Base-by-base conservation (phyloP, 2,797 vertebrate species). In the Myotis pilosus region DNA sequence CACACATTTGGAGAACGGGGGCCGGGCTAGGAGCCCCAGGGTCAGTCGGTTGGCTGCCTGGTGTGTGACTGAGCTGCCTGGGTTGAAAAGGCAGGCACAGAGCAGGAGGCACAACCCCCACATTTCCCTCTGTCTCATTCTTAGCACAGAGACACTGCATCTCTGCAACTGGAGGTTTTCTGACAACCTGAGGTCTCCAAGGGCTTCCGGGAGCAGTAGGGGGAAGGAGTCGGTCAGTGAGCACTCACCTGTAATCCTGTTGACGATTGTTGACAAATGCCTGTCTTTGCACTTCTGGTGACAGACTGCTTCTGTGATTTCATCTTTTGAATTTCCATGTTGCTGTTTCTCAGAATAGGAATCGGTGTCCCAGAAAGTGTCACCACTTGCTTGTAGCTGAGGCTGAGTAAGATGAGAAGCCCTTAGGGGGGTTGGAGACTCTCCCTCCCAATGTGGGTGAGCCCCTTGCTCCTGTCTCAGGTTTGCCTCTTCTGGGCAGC, bases 131-230 rank as follows among this genome's bases (percentile, higher is more conserved):
- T 3, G 15, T 60, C 4, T 69, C 30, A 64, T 25, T 83, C 53
- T 92, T 17, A 11, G 20, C 38, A 41, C 47, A 25, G 1, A 41
- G 66, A 68, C 49, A 11, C 13, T 2, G 1, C 30, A 13, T 53
- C 95, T 96, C 97, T 82, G n/a, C 93, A 95, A 81, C 92, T 75
- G 69, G 91, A 96, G 92, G 87, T 87, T 90, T 87, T 79, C 78
- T 9, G 60, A 60, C 83, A 20, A 16, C 47, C 30, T 2, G 64
- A 92, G 92, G 91, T 97, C 96, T 94, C 92, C 75, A 17, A 87
- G 85, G 94, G 47, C 93, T 95, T 96, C 96, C 6, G 13, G 89
- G 83, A 16, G 38, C 49, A 75, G n/a, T n/a, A n/a, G 68, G 89
- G n/a, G 30, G 94, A 57, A 91, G 20, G 19, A 86, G 55, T 41